Conservation (phyloP, 2,888 invertebrate genomes). For the Drosophila algonquin region DNA sequence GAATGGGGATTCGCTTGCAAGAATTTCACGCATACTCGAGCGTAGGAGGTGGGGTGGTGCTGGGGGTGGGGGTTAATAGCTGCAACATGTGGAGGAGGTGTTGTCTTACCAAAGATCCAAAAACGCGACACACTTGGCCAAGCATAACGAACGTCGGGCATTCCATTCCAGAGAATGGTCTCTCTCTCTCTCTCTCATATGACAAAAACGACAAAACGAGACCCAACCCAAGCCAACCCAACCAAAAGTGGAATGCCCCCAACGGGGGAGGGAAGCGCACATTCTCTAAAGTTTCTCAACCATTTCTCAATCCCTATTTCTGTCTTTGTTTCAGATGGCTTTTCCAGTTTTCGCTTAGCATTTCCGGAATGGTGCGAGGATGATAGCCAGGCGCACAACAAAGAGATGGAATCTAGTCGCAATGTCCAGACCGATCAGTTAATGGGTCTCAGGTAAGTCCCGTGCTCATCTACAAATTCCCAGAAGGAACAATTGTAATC, state of each 20-base stretch:
- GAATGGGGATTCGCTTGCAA: slow-evolving; percentile 62
- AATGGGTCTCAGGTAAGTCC: slow-evolving; percentile 85
- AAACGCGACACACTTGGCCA: slow-evolving; percentile 71
- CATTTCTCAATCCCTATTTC: neutral
- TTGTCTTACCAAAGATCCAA: slow-evolving; percentile 67
- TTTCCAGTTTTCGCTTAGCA: slow-evolving; percentile 91
- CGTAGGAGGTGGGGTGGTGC: slow-evolving; percentile 1
- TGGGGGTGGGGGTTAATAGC: slow-evolving; percentile 26
- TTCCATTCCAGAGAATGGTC: slow-evolving; percentile 60
- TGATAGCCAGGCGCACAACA: slow-evolving; percentile 88
- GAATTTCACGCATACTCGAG: slow-evolving; percentile 75
- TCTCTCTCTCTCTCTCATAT: slow-evolving; percentile 38
- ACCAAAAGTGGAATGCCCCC: slow-evolving; percentile 20
- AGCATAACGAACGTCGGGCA: slow-evolving; percentile 70
- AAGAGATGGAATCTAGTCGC: slow-evolving; percentile 86
- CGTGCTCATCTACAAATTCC: neutral
- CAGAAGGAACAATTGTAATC: neutral
- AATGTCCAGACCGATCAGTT: slow-evolving; percentile 86
- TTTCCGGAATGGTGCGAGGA: slow-evolving; percentile 97
- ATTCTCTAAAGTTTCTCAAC: slow-evolving; percentile 42
- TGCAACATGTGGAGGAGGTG: slow-evolving; percentile 44
- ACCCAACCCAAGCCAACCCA: slow-evolving; percentile 2
- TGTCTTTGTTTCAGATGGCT: slow-evolving; percentile 88
- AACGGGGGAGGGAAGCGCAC: slow-evolving; percentile 9
- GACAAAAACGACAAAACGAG: slow-evolving; percentile 40